A percentile compares a stretch with the other conserved stretches of the same genome.
phyloP scores from a whole-genome alignment of 2,888 invertebrate genomes.

The Azorinus chamasolen region DNA sequence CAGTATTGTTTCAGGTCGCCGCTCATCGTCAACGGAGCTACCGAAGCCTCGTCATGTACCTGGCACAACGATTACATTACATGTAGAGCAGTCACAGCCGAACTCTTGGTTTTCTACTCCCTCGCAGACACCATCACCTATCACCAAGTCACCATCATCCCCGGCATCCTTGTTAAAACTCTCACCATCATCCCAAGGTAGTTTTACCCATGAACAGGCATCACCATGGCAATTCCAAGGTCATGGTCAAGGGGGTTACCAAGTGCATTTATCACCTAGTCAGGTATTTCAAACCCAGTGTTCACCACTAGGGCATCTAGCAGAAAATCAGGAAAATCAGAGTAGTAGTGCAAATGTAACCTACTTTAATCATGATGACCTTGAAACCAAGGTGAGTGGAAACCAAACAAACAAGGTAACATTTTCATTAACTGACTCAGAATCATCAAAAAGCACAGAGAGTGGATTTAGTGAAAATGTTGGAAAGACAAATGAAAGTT shows the following conservation, averaged over 20 bases:
- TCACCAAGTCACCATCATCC: constrained; percentile 52
- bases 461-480: constrained; percentile 77
- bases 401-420: constrained; percentile 61
- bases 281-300: constrained; percentile 22
- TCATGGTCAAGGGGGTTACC: constrained; percentile 20
- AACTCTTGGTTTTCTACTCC: constrained; percentile 15
- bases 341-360: neutral
- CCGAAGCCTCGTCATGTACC: constrained; percentile 76
- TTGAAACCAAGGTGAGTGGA: too few relatives aligned
- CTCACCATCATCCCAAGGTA: constrained; percentile 53
- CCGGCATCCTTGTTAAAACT: constrained; percentile 36
- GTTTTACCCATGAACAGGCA: constrained; percentile 51
- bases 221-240: constrained; percentile 52
- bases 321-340: too few relatives aligned
- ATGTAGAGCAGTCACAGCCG: constrained; percentile 46
- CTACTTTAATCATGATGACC: too few relatives aligned
- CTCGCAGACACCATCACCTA: constrained; percentile 14
- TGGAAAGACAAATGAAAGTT: constrained; percentile 45
- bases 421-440: constrained; percentile 69
- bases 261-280: constrained; percentile 41
- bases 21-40: constrained; percentile 55
- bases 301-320: constrained; percentile 19
- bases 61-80: constrained; percentile 75
- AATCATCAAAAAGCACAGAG: constrained; percentile 73
- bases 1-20: constrained; percentile 76